Base-by-base conservation (phyloP, 2,888 invertebrate species). In the Acleris holmiana region DNA sequence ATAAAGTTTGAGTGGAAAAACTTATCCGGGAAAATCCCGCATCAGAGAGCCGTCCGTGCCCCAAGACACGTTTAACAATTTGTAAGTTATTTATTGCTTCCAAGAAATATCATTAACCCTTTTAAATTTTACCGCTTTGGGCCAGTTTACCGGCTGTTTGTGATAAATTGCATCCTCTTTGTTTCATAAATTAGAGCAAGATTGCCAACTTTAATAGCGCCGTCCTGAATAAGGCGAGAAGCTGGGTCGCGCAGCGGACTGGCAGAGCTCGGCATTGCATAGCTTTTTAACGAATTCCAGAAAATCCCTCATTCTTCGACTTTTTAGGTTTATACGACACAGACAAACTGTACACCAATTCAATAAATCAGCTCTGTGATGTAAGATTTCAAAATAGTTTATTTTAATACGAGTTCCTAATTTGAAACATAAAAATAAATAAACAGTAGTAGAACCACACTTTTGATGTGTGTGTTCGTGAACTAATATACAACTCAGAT, bases 1-100 rank as follows among this genome's bases (percentile, higher is more conserved):
- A 90, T 88, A 88, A 91, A 91, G 86, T 90, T 92, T 84, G 88
- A 90, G 90, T 89, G 88, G 88, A 88, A 91, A 91, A 92, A 92
- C 84, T 89, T 89, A 85, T 87, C 86, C 87, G 70, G 73, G 76
- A 81, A 84, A 85, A 86, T 84, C 85, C 84, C 76, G 81, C 80
- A 83, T 77, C 80, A 79, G 77, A 76, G 70, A 71, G 73, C 74
- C 76, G 74, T 84, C 83, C 84, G 76, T 84, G 82, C 88, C 90
- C 69, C 78, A 84, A 88, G 89, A 82, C 81, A 86, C 85, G 86
- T 89, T 85, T 84, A 89, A 88, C 89, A 88, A 90, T 91, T 89
- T 87, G 86, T 89, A 87, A 90, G 88, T 90, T 91, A 90, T 91
- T 91, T 91, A 89, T 89, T 86, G 83, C 85, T 80, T 78, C 81